Evolutionary conservation across 2,113 vertebrate genomes (phyloP).

Genomic region (Leiothrix lutea): DNA sequence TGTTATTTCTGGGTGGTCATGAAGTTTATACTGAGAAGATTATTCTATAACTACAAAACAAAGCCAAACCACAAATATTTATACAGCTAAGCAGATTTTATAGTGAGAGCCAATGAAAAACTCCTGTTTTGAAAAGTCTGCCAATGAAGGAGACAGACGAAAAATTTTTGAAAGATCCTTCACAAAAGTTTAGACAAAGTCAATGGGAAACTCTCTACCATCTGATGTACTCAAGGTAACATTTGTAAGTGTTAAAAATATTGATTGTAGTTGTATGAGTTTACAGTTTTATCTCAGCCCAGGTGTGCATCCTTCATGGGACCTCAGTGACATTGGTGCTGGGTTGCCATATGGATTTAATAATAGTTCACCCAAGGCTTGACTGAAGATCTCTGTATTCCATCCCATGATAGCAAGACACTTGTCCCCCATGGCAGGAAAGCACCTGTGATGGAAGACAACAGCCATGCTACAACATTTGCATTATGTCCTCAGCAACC

Average conservation of each 20-base stretch:
- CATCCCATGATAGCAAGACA: neutral
- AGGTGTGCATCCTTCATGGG: neutral
- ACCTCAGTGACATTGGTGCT: neutral
- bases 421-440: neutral
- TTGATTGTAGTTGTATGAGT: neutral
- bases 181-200: neutral
- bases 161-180: neutral
- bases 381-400: neutral
- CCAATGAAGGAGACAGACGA: neutral
- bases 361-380: neutral
- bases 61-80: slow-evolving; percentile 27
- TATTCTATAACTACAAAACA: neutral
- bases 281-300: neutral
- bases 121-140: neutral
- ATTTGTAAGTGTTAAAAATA: neutral
- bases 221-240: neutral
- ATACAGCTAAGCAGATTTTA: neutral
- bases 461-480: neutral
- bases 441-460: neutral
- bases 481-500: neutral
- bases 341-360: neutral
- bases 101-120: neutral
- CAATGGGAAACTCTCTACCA: neutral
- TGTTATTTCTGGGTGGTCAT: slow-evolving; percentile 18
- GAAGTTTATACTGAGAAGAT: slow-evolving; percentile 1